Conservation (phyloP, 2,888 invertebrate species). For the Drosophila seclusa region DNA sequence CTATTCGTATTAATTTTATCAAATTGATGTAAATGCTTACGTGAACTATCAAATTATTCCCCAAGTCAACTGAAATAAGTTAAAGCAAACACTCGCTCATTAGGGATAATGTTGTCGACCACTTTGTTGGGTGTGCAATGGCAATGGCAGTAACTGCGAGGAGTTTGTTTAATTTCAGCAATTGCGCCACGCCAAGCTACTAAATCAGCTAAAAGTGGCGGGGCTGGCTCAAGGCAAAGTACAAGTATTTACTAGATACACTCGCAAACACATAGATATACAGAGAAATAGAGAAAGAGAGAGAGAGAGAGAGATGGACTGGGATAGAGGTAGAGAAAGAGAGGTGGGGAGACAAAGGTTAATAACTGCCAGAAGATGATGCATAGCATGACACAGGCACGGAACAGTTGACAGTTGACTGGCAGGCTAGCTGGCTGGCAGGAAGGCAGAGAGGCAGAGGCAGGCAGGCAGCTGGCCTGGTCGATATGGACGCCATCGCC, state of each 20-base stretch:
- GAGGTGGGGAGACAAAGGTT: constrained; percentile 62
- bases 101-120: constrained; percentile 23
- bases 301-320: constrained; percentile 5
- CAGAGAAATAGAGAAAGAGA: background rate
- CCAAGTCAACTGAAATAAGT: background rate
- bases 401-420: constrained; percentile 77
- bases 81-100: background rate
- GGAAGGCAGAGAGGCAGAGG: constrained; percentile 5
- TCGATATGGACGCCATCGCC: constrained; percentile 50
- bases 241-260: constrained; percentile 48
- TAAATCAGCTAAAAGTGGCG: constrained; percentile 60
- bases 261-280: constrained; percentile 9
- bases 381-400: constrained; percentile 76
- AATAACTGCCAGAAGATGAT: constrained; percentile 80
- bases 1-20: background rate
- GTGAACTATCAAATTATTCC: background rate
- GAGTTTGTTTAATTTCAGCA: constrained; percentile 66
- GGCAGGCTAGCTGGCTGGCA: constrained; percentile 55
- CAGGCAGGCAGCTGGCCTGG: constrained; percentile 44
- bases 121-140: constrained; percentile 40
- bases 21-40: background rate
- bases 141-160: constrained; percentile 12
- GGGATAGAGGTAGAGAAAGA: background rate
- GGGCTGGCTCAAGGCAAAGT: constrained; percentile 42
- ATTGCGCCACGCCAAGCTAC: constrained; percentile 54